Conservation (phyloP, 2,888 invertebrate genomes). For the Oligia fasciuncula region DNA sequence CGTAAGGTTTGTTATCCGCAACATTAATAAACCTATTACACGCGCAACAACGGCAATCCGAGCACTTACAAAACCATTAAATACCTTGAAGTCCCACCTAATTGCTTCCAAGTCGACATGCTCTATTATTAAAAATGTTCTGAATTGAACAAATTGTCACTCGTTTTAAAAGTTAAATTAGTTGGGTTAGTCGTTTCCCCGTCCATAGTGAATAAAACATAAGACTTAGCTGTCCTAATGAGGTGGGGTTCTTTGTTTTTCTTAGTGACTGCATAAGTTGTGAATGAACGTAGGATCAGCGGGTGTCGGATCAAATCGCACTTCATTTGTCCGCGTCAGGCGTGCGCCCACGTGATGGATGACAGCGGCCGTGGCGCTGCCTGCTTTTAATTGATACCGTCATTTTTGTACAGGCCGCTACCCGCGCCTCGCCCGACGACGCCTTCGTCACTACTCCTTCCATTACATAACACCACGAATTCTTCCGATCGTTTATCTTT, state of each 20-base stretch:
- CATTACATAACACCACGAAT: constrained; percentile 74
- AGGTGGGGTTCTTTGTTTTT: constrained; percentile 84
- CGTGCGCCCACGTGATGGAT: constrained; percentile 83
- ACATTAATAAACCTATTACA: constrained; percentile 61
- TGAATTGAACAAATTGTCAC: constrained; percentile 84
- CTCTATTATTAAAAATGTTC: constrained; percentile 78
- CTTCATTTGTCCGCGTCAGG: constrained; percentile 89
- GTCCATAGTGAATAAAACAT: constrained; percentile 87
- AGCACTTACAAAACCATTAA: constrained; percentile 67
- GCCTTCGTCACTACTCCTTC: constrained; percentile 62
- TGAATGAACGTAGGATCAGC: constrained; percentile 84
- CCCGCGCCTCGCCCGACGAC: constrained; percentile 44
- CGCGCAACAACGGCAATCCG: constrained; percentile 59
- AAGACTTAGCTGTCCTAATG: constrained; percentile 86
- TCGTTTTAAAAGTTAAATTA: constrained; percentile 88
- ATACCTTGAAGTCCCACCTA: constrained; percentile 71
- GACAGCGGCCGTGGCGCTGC: constrained; percentile 75
- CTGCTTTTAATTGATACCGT: constrained; percentile 87
- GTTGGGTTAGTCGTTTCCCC: constrained; percentile 83
- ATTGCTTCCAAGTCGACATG: constrained; percentile 76
- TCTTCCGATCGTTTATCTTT: constrained; percentile 71
- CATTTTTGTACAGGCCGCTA: constrained; percentile 80
- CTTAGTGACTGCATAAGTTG: constrained; percentile 86
- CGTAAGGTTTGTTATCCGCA: constrained; percentile 44
- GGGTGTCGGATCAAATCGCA: constrained; percentile 87